Evolutionary conservation across 92 coral and sea anemone species (phyloP), one percentile per base, ranked within the genome.

Genomic region (Blastomussa wellsi): DNA sequence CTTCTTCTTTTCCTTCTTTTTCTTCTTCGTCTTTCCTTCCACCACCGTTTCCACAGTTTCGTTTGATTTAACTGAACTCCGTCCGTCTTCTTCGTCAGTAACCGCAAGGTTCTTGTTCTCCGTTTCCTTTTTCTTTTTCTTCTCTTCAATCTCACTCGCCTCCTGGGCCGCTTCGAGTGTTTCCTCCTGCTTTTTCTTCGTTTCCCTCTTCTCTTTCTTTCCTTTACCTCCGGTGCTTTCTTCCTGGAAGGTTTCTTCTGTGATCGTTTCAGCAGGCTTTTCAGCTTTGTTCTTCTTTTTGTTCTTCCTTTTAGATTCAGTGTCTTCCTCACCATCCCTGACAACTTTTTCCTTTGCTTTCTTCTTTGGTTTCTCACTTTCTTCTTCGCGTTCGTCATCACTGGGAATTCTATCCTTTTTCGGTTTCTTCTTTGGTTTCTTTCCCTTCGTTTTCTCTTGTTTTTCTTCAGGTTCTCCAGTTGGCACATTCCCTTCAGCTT

Each of bases 401-500:
- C 53, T 51, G 12, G 35, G 33, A 2, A 16, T 17, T 76, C 73
- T 55, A 28, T 36, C 31, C 65, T 14, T 4, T 41, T 52, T 7
- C 29, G 47, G 65, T 24, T 66, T 12, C 52, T 66, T 82, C 77
- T 32, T 16, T 24, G 51, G 36, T 59, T 39, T 52, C 49, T 81
- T 86, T 72, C 77, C 47, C 59, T 62, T 78, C 67, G 49, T 84
- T 82, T 80, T 59, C 48, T 19, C 79, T 16, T 8, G 26, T 4
- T 62, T 84, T 59, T 33, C 83, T n/a, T 78, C 82, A 4, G 79
- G 82, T 68, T 81, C 83, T 41, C 33, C 69, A 52, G 36, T 36
- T 24, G 26, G 26, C 26, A 29, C 57, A 22, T 72, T 78, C 39
- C 68, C 85, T 17, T 64, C 77, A 15, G 53, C 79, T 24, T 74